Evolutionary conservation across 1,140 invertebrate species (phyloP).

Genomic region (Chrysoperla carnea): DNA sequence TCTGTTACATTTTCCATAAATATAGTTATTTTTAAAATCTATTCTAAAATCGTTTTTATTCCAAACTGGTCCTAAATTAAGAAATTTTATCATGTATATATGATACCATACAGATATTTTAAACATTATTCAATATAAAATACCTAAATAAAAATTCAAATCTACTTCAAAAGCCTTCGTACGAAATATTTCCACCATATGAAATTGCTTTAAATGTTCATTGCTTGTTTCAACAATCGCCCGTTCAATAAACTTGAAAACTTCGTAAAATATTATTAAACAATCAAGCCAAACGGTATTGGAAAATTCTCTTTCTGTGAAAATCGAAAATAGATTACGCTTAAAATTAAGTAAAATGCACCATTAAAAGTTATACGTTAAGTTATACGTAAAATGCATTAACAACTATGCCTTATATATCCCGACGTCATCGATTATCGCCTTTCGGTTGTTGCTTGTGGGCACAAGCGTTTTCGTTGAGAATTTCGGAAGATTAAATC

Average conservation of each 20-base stretch:
- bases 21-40: too few species aligned
- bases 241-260: slow-evolving; percentile 56
- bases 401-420: too few species aligned
- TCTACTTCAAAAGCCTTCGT: slow-evolving; percentile 58
- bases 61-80: slow-evolving; percentile 30
- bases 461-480: too few species aligned
- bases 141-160: slow-evolving; percentile 47
- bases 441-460: too few species aligned
- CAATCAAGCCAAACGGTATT: slow-evolving; percentile 69
- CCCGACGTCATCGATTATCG: too few species aligned
- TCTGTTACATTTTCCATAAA: slow-evolving; percentile 33
- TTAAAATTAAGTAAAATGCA: too few species aligned
- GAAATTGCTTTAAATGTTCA: slow-evolving; percentile 13
- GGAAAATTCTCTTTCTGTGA: slow-evolving; percentile 48
- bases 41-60: too few species aligned
- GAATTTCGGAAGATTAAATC: too few species aligned
- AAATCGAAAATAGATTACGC: slow-evolving; percentile 6
- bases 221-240: slow-evolving; percentile 23
- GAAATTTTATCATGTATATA: not conserved
- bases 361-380: too few species aligned
- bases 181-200: slow-evolving; percentile 32
- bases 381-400: too few species aligned
- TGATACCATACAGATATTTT: too few species aligned
- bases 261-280: slow-evolving; percentile 59
- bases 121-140: too few species aligned